Base-by-base conservation (phyloP, 2,888 invertebrate species). In the Cataglyphis cursor region DNA sequence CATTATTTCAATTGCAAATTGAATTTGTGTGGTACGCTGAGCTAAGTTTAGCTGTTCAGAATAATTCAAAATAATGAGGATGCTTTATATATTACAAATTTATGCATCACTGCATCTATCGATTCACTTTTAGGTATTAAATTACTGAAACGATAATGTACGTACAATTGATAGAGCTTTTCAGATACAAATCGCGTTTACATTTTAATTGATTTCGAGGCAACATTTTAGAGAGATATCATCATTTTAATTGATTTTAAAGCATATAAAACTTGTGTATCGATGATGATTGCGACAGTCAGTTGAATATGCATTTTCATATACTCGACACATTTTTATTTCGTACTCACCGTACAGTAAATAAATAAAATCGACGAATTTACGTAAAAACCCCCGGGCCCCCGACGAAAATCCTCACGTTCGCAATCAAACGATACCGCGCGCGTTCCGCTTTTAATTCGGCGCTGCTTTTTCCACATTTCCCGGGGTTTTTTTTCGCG, bases 211-310 rank as follows among this genome's bases (percentile, higher is more conserved):
- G 65, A 65, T 65, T 54, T 61, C 0, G 15, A 28, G 24, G 35
- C 24, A 38, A 51, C 38, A 72, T 57, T 57, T 24, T 51, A 8
- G 12, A 44, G 51, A 24, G 15, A 24, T 38, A 54, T 12, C 18
- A 21, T 21, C 1, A 57, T 73, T 78, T 78, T 28, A 75, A 51
- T 65, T 64, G 57, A 68, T 68, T 68, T 24, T 6, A 9, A 57
- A 57, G 10, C 41, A 24, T 28, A 28, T 41, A 28, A 21, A 59
- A 68, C 12, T 51, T 59, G 35, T 35, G 21, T 44, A 68, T 78
- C 31, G 38, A 31, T 12, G 68, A 51, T 6, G 10, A 31, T 51
- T 51, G 5, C 41, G 78, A 68, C 41, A 38, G 54, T 41, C 41
- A 41, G 51, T 31, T 57, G 41, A 68, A 78, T 68, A 66, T 44